Conservation (phyloP, 2,888 invertebrate genomes). For the Morpho achilles region DNA sequence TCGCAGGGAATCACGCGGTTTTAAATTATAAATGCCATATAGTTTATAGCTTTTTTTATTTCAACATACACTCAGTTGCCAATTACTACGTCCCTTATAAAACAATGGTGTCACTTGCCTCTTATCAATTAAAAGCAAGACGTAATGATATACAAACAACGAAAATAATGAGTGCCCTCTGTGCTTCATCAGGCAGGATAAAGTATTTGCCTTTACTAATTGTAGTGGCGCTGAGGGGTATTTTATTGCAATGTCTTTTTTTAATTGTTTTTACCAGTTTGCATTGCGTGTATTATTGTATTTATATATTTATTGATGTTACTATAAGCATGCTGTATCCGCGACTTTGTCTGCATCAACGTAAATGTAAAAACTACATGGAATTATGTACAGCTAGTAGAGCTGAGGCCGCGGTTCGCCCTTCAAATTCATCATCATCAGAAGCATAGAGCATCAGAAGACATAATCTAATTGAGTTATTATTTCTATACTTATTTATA, state of each 20-base stretch:
- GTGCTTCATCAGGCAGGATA: slow-evolving; percentile 9
- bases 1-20: no score
- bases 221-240: slow-evolving; percentile 18
- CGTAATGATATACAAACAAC: slow-evolving; percentile 35
- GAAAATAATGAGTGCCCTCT: slow-evolving; percentile 17
- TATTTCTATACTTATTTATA: no score
- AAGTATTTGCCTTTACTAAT: slow-evolving; percentile 24
- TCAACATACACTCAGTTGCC: slow-evolving; percentile 11
- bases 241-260: slow-evolving; percentile 1
- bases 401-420: no score
- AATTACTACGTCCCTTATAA: slow-evolving; percentile 18
- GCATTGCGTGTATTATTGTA: background rate
- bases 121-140: slow-evolving; percentile 34
- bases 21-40: no score
- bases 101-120: slow-evolving; percentile 16
- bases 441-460: no score
- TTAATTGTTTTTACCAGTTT: background rate
- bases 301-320: background rate
- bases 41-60: background rate
- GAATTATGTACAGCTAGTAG: no score
- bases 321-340: no score
- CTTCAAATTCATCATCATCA: no score
- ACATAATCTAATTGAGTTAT: no score
- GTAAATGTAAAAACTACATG: no score
- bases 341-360: no score